Conservation (phyloP, 1,140 invertebrate genomes). For the Diploscapter pachys region DNA sequence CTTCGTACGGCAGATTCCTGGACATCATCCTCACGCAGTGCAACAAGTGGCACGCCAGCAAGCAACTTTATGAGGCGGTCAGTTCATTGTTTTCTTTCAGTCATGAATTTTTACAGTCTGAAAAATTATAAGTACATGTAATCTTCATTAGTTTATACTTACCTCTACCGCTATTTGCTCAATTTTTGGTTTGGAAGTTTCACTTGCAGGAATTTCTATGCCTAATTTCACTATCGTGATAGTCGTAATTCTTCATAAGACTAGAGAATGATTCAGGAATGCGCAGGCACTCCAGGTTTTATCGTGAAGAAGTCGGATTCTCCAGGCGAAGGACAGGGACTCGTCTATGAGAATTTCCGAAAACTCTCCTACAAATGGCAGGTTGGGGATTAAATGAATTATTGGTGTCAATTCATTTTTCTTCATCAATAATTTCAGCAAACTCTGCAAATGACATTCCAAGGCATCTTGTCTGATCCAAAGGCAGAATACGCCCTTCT, state of each 20-base stretch:
- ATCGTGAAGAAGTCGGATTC: constrained; percentile 11
- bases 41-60: constrained; percentile 89
- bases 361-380: constrained; percentile 25
- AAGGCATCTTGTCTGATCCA: constrained; percentile 1
- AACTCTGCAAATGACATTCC: constrained; percentile 9
- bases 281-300: constrained; percentile 2
- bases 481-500: constrained; percentile 19
- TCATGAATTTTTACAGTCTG: too few species aligned
- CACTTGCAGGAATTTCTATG: too few species aligned
- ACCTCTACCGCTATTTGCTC: too few species aligned
- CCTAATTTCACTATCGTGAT: background rate
- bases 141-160: too few species aligned
- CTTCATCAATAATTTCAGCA: background rate
- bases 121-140: too few species aligned
- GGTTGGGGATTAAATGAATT: background rate
- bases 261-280: background rate
- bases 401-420: background rate
- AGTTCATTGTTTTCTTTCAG: constrained; percentile 18
- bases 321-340: background rate
- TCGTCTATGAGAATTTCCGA: constrained; percentile 7
- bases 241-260: background rate
- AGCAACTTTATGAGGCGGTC: constrained; percentile 79
- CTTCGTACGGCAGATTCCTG: constrained; percentile 88
- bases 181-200: too few species aligned
- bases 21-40: constrained; percentile 87